phyloP scores from a whole-genome alignment of 2,888 invertebrate genomes.

The Erannis defoliaria region DNA sequence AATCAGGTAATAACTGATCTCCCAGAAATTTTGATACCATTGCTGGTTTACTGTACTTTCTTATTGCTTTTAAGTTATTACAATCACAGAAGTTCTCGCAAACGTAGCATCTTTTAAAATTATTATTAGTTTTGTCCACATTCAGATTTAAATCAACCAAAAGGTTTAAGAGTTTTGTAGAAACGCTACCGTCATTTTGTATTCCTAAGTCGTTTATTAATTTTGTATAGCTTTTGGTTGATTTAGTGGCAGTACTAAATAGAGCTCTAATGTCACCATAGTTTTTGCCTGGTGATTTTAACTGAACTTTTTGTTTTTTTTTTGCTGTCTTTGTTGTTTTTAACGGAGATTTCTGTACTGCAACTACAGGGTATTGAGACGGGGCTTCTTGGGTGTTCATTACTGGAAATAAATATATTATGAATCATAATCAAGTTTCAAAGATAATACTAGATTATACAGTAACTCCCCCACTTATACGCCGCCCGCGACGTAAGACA shows the following conservation, averaged over 20 bases:
- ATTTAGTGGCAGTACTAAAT: conserved; percentile 79
- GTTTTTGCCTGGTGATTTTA: conserved; percentile 71
- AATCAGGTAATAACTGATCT: conserved; percentile 64
- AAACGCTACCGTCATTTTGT: conserved; percentile 66
- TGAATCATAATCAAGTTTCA: too few relatives aligned
- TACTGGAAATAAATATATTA: conserved; percentile 8
- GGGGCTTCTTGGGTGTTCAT: conserved; percentile 12
- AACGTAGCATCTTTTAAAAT: conserved; percentile 67
- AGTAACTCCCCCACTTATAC: too few relatives aligned
- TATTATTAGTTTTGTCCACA: conserved; percentile 52
- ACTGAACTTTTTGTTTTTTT: conserved; percentile 60
- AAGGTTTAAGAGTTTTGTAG: conserved; percentile 71
- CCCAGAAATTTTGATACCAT: conserved; percentile 52
- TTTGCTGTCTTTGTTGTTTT: conserved; percentile 61
- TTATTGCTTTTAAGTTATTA: conserved; percentile 56
- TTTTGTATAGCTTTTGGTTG: conserved; percentile 80
- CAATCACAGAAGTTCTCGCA: conserved; percentile 80
- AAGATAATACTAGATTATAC: too few relatives aligned
- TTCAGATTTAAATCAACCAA: conserved; percentile 80
- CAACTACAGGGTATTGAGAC: conserved; percentile 39
- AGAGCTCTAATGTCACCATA: conserved; percentile 86
- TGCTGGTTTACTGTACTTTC: conserved; percentile 45
- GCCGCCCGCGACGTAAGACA: too few relatives aligned
- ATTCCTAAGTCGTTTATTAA: conserved; percentile 73
- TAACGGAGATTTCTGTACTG: conserved; percentile 42